These are phyloP conservation scores for Saturnia japonica DNA, from an alignment of 2,888 invertebrate genomes.

Conservation along the genomic window DNA sequence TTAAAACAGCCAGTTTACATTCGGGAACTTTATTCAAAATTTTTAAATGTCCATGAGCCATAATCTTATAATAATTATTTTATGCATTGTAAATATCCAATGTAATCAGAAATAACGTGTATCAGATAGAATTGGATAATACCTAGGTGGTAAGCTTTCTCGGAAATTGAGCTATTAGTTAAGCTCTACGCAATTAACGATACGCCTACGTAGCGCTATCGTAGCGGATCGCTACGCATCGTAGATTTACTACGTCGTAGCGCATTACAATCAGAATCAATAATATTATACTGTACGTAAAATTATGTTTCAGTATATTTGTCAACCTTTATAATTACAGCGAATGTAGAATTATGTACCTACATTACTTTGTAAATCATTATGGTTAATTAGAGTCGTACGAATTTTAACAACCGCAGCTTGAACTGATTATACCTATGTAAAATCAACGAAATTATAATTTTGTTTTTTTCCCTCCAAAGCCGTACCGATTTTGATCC, in stretches of 20 bases:
- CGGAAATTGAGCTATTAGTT: constrained; percentile 31
- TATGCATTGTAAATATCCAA: constrained; percentile 1
- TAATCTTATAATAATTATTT: constrained; percentile 6
- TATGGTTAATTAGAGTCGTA: too few relatives aligned
- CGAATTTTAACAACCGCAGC: too few relatives aligned
- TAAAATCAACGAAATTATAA: too few relatives aligned
- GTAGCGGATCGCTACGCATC: constrained; percentile 30
- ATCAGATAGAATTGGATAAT: constrained; percentile 26
- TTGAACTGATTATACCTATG: too few relatives aligned
- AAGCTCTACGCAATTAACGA: constrained; percentile 30
- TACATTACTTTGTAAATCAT: too few relatives aligned
- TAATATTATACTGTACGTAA: neutral
- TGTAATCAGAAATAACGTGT: neutral
- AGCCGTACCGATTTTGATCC: too few relatives aligned
- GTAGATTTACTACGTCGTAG: constrained; percentile 24
- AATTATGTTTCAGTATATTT: neutral
- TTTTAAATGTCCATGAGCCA: neutral
- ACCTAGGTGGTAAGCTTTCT: constrained; percentile 25
- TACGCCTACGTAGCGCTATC: constrained; percentile 32
- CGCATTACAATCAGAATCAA: neutral
- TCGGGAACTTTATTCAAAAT: neutral
- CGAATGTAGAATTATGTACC: too few relatives aligned
- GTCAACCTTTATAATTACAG: too few relatives aligned
- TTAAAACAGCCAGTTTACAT: neutral
- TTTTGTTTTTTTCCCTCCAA: too few relatives aligned